Evolutionary conservation across 2,797 vertebrate species (phyloP), one percentile per base, ranked within the genome.

Genomic region (Artibeus lituratus): DNA sequence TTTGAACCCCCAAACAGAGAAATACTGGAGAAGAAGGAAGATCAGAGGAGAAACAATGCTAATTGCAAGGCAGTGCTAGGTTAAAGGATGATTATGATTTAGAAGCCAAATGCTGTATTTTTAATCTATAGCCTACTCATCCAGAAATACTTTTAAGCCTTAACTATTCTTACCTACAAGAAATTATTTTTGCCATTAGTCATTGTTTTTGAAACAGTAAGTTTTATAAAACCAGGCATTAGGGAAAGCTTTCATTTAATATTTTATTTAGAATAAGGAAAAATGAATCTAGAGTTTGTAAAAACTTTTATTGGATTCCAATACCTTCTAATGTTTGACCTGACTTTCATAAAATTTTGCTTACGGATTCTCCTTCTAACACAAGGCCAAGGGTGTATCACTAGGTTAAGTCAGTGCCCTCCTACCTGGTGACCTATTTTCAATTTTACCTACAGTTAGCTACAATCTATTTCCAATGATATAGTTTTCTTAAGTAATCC

Each of bases 261-360:
- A 74, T 94, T 96, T 97, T 87, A 84, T 44, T 21, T 87, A 35
- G 67, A 76, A 70, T 47, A 76, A 39, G 21, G 7, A 91, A 69
- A 91, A 47, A 57, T 70, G 7, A 76, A 86, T 59, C 35, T 73
- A 73, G 12, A 8, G 0, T 53, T 70, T 62, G 37, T 89, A 90
- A 87, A 72, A 21, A 12, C 8, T 44, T 92, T 81, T 49, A 21
- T 77, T 90, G 19, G 8, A 96, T 93, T 81, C 26, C 87, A 87
- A 67, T 69, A 2, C 6, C 59, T 87, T 42, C 70, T 81, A 83
- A 19, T 12, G 8, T 78, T 91, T 53, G 5, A 85, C n/a, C 70
- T 86, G 49, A 55, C 11, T 87, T 85, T 82, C 14, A 81, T 87
- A 53, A 85, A 88, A 72, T 81, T 93, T 91, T 91, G 26, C 32